Conservation (phyloP, 2,113 vertebrate species). For the Podarcis raffonei region DNA sequence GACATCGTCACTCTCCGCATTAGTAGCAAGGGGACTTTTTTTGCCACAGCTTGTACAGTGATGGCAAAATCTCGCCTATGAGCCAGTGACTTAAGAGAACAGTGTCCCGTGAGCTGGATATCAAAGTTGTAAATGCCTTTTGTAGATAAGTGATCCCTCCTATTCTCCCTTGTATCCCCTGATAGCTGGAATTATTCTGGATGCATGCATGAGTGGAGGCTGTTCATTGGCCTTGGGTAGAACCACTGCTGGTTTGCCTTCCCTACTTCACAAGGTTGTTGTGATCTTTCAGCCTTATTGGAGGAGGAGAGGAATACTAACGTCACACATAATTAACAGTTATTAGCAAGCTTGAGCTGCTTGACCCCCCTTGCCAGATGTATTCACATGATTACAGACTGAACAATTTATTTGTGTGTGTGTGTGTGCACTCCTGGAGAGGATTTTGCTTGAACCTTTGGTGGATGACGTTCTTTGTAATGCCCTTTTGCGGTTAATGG, state of each 20-base stretch:
- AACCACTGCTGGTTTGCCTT: too few relatives aligned
- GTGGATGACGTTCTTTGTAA: background rate
- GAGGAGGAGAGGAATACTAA: background rate
- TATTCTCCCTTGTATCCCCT: background rate
- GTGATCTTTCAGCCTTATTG: background rate
- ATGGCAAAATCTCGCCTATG: background rate
- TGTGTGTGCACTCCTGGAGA: background rate
- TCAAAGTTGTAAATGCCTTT: background rate
- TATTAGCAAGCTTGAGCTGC: background rate
- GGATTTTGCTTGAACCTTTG: background rate
- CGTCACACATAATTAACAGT: background rate
- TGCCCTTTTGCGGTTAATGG: background rate
- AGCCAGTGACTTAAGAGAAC: background rate
- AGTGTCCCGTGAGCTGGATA: background rate
- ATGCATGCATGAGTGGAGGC: background rate
- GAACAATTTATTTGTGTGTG: background rate
- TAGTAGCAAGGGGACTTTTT: too few relatives aligned
- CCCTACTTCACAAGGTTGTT: background rate
- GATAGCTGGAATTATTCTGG: background rate
- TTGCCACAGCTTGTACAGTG: background rate
- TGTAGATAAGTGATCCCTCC: background rate
- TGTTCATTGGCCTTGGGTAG: background rate
- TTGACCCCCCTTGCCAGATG: background rate
- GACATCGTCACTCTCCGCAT: background rate
- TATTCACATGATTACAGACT: background rate